Percentiles rank a stretch among this genome's conserved stretches.
phyloP scores from a whole-genome alignment of 2,888 invertebrate species.

The Lydus trimaculatus region DNA sequence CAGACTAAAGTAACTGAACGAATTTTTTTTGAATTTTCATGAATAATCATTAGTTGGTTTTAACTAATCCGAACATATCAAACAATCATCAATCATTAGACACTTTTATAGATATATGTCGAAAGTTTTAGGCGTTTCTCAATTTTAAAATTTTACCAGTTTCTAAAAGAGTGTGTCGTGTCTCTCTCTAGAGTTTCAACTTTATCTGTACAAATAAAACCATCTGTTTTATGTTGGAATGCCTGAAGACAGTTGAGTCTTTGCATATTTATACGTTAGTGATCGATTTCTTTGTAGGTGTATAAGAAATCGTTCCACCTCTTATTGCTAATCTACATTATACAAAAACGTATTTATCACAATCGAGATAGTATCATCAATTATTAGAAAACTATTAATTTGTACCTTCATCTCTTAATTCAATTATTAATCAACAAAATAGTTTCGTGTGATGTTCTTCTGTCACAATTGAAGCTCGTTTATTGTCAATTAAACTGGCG shows the following conservation, averaged over 20 bases:
- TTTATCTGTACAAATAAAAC: slow-evolving; percentile 7
- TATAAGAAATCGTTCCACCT: background rate
- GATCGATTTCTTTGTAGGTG: background rate
- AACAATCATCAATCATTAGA: slow-evolving; percentile 1
- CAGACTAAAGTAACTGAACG: no score
- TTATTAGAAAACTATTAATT: background rate
- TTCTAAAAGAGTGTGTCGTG: background rate
- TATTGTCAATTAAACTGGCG: slow-evolving; percentile 15
- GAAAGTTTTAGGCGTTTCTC: background rate
- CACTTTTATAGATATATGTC: background rate
- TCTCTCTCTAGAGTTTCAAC: background rate
- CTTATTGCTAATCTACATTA: background rate
- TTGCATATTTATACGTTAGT: slow-evolving; percentile 3
- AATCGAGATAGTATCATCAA: background rate
- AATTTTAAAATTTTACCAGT: slow-evolving; percentile 1
- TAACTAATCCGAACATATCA: background rate
- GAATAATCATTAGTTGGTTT: background rate
- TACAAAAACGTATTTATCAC: background rate
- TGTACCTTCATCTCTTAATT: background rate
- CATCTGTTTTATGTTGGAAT: slow-evolving; percentile 8
- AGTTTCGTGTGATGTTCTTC: background rate
- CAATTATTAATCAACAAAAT: background rate
- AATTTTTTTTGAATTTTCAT: background rate
- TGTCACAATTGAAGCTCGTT: background rate
- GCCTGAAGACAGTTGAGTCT: slow-evolving; percentile 9